Evolutionary conservation across 2,888 invertebrate species (phyloP).

Genomic region (Pasiphila rectangulata): DNA sequence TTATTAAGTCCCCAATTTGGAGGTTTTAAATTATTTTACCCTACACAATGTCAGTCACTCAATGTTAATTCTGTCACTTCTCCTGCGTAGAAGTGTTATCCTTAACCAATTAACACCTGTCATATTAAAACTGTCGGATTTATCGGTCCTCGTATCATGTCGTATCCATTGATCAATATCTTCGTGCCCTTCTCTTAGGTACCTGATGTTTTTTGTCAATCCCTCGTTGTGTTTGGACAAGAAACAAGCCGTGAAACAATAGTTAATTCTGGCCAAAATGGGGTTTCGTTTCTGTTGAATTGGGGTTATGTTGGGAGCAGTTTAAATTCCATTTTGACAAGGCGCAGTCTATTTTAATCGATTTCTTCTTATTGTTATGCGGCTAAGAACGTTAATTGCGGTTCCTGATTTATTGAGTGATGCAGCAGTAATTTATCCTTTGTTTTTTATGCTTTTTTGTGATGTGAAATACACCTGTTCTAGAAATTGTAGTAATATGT

Average conservation of each 20-base stretch:
- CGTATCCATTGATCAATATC: constrained; percentile 44
- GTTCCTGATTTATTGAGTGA: constrained; percentile 59
- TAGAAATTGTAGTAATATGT: constrained; percentile 8
- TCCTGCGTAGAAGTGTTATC: constrained; percentile 10
- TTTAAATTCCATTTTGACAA: constrained; percentile 67
- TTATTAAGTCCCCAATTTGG: too few relatives aligned
- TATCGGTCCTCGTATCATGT: constrained; percentile 24
- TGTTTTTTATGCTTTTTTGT: constrained; percentile 25
- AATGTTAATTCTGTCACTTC: constrained; percentile 7
- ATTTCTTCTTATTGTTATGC: constrained; percentile 39
- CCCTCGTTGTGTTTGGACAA: constrained; percentile 62
- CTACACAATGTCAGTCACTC: background rate
- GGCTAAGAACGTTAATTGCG: constrained; percentile 48
- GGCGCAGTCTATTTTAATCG: constrained; percentile 48
- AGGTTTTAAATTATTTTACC: background rate
- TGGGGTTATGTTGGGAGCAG: constrained; percentile 56
- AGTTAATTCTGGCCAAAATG: constrained; percentile 52
- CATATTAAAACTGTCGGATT: constrained; percentile 33
- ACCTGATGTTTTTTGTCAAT: constrained; percentile 77
- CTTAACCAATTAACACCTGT: constrained; percentile 30
- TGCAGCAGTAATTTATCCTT: constrained; percentile 32
- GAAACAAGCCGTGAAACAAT: constrained; percentile 72
- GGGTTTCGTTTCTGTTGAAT: constrained; percentile 21
- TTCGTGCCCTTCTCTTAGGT: constrained; percentile 37
- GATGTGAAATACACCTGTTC: constrained; percentile 29